Evolutionary conservation across 2,113 vertebrate genomes (phyloP).

Genomic region (Oplegnathus fasciatus): DNA sequence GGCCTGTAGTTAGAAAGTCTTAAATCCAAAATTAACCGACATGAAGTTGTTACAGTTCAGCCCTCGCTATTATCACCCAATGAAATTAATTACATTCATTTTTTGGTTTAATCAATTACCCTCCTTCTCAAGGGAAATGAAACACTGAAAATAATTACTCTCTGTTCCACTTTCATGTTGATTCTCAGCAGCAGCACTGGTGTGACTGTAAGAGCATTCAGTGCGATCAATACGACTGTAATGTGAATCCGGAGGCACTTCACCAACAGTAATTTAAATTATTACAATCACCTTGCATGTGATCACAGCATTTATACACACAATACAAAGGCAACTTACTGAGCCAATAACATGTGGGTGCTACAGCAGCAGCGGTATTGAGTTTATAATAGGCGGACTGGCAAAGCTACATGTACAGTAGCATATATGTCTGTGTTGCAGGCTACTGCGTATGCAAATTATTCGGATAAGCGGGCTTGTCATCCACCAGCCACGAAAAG

Average conservation of each 20-base stretch:
- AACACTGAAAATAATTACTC: constrained; percentile 64
- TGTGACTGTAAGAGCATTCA: not conserved
- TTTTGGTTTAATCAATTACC: constrained; percentile 63
- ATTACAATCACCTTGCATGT: not conserved
- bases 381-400: not conserved
- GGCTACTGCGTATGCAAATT: not conserved
- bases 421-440: not conserved
- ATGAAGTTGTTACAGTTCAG: constrained; percentile 28
- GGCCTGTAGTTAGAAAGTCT: not conserved
- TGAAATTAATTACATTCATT: constrained; percentile 68
- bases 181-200: constrained; percentile 25
- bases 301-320: constrained; percentile 7
- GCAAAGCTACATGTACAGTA: not conserved
- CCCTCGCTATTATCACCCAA: constrained; percentile 38
- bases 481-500: not conserved
- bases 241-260: constrained; percentile 42
- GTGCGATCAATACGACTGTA: constrained; percentile 52
- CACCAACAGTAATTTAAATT: constrained; percentile 25
- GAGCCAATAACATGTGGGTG: not conserved
- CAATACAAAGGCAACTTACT: constrained; percentile 7
- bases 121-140: constrained; percentile 49
- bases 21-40: not conserved
- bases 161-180: constrained; percentile 42
- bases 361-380: not conserved
- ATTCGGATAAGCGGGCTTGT: constrained; percentile 12